Evolutionary conservation across 2,797 vertebrate species (phyloP).

Genomic region (Hydrophis major): DNA sequence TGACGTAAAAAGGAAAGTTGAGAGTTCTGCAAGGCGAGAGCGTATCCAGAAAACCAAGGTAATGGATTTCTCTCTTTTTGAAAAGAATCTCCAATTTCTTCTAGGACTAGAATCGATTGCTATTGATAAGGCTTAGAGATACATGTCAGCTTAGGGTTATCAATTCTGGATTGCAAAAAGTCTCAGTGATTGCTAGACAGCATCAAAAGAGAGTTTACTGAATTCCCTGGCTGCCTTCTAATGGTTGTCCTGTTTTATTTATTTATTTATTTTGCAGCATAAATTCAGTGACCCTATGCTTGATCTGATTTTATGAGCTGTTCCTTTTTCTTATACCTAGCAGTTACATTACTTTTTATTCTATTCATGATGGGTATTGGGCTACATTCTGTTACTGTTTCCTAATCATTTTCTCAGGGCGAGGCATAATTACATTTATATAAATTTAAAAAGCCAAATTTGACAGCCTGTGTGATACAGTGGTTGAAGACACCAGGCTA

Average conservation of each 20-base stretch:
- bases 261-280: neutral
- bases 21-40: conserved; percentile 76
- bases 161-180: neutral
- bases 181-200: neutral
- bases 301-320: neutral
- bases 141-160: neutral
- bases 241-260: neutral
- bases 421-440: neutral
- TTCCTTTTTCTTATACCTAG: neutral
- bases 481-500: neutral
- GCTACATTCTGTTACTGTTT: neutral
- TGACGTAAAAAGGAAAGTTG: conserved; percentile 81
- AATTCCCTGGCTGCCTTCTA: neutral
- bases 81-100: neutral
- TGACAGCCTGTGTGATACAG: neutral
- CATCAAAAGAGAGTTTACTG: neutral
- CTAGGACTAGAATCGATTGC: neutral
- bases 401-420: neutral
- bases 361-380: neutral
- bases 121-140: neutral
- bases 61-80: conserved; percentile 17
- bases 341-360: neutral
- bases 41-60: conserved; percentile 82
- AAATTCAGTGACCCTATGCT: neutral
- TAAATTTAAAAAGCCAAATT: neutral